These are phyloP conservation scores for Poliocrania exsul DNA, from an alignment of 2,797 vertebrate species.

Conservation along the genomic window DNA sequence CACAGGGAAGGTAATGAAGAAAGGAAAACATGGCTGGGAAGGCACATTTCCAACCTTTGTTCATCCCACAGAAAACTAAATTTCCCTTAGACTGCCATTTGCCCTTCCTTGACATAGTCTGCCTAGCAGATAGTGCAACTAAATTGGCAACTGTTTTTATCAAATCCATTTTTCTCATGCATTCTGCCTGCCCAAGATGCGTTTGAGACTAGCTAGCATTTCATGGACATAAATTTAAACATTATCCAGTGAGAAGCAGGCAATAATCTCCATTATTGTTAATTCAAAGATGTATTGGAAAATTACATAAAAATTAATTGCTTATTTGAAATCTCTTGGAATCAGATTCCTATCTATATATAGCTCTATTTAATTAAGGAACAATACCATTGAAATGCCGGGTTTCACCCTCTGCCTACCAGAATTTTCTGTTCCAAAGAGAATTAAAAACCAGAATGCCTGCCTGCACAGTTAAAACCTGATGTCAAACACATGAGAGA, in stretches of 20 bases:
- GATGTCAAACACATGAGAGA: neutral
- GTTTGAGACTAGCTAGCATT: neutral
- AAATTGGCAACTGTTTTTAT: neutral
- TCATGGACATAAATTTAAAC: neutral
- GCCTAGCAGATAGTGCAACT: neutral
- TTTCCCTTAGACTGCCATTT: neutral
- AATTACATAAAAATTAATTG: neutral
- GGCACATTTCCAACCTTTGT: neutral
- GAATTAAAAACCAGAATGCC: neutral
- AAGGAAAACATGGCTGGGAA: neutral
- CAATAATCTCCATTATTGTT: neutral
- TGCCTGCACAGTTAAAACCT: neutral
- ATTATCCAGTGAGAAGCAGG: neutral
- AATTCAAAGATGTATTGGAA: neutral
- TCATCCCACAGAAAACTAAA: neutral
- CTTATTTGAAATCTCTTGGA: neutral
- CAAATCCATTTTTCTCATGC: neutral
- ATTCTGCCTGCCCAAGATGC: neutral
- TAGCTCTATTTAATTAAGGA: slow-evolving; percentile 7
- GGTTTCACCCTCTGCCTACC: neutral
- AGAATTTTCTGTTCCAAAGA: neutral
- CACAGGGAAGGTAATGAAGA: neutral
- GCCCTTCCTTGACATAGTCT: neutral
- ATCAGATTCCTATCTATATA: neutral
- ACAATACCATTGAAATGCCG: neutral